phyloP scores from a whole-genome alignment of 2,797 vertebrate species.

The Sebastiscus tertius region DNA sequence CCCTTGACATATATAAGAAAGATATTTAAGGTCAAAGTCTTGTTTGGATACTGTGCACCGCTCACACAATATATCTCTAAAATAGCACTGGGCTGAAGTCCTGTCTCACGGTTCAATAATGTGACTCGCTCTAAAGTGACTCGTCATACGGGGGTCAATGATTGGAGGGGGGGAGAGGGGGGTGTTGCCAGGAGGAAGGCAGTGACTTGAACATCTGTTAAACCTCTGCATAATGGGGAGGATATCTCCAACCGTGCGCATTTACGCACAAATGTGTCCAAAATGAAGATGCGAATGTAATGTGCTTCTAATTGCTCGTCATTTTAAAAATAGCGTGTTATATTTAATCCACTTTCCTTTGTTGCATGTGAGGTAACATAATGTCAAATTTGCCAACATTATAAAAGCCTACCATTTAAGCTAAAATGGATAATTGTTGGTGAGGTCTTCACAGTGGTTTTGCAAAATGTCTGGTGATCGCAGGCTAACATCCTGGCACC shows the following conservation, averaged over 20 bases:
- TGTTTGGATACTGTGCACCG: slow-evolving; percentile 64
- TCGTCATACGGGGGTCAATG: slow-evolving; percentile 63
- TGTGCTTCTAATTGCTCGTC: not conserved
- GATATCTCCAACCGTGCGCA: slow-evolving; percentile 28
- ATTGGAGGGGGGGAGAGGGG: slow-evolving; percentile 4
- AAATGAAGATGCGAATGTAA: not conserved
- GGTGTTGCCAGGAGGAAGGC: slow-evolving; percentile 45
- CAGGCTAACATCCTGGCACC: slow-evolving; percentile 7
- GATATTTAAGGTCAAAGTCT: slow-evolving; percentile 72
- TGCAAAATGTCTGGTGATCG: slow-evolving; percentile 19
- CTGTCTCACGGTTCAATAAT: slow-evolving; percentile 72
- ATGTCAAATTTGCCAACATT: not conserved
- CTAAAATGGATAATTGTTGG: not conserved
- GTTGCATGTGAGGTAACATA: not conserved
- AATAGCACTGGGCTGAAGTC: slow-evolving; percentile 65
- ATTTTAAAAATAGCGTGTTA: not conserved
- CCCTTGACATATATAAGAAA: slow-evolving; percentile 61
- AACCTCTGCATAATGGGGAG: slow-evolving; percentile 56
- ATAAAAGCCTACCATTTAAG: not conserved
- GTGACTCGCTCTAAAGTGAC: slow-evolving; percentile 62
- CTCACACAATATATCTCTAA: slow-evolving; percentile 66
- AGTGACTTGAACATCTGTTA: slow-evolving; percentile 71
- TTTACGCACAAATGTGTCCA: slow-evolving; percentile 42
- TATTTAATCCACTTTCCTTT: not conserved
- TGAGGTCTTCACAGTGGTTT: slow-evolving; percentile 2